Percentiles rank a stretch among this genome's conserved stretches.
phyloP scores from a whole-genome alignment of 2,113 vertebrate genomes.

The Antigone vipio region DNA sequence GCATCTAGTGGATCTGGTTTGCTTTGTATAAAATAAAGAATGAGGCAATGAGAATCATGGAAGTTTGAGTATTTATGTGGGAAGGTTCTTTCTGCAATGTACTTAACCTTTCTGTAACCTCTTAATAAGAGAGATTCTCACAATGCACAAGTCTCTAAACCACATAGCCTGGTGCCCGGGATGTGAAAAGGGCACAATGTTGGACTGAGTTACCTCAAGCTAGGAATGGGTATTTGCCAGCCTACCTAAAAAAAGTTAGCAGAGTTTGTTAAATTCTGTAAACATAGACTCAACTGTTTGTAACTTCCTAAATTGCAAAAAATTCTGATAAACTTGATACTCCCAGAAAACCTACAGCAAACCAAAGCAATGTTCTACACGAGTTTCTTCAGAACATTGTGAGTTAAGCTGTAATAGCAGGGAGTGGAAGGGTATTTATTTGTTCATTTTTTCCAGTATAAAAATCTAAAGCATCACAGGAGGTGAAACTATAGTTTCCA shows the following conservation, averaged over 20 bases:
- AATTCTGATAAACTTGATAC: not conserved
- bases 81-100: not conserved
- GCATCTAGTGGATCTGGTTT: not conserved
- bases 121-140: not conserved
- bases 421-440: not conserved
- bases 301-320: not conserved
- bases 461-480: not conserved
- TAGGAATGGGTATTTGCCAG: not conserved
- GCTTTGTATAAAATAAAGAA: not conserved
- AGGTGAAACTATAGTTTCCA: not conserved
- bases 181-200: not conserved
- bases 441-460: not conserved
- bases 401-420: not conserved
- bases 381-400: not conserved
- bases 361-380: not conserved
- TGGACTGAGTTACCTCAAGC: not conserved
- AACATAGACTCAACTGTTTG: not conserved
- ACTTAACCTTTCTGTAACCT: not conserved
- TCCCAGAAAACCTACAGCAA: not conserved
- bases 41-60: not conserved
- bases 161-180: not conserved
- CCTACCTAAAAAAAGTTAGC: not conserved
- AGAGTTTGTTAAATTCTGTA: not conserved
- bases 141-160: accelerated
- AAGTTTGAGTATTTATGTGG: not conserved